These are phyloP conservation scores for Formica selysi DNA, from an alignment of 1,140 invertebrate genomes.

Conservation along the genomic window DNA sequence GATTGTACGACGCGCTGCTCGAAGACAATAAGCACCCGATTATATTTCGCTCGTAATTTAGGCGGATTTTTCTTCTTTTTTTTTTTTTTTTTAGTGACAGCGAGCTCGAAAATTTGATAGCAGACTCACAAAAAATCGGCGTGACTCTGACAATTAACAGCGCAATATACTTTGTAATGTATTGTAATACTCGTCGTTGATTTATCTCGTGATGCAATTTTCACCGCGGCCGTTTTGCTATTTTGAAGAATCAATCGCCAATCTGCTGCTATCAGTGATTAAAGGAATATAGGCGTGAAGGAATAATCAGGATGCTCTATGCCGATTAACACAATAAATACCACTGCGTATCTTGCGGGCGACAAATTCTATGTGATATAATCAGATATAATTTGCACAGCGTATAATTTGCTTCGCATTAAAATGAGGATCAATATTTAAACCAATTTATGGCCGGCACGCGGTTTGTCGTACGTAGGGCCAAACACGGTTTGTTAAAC, in stretches of 20 bases:
- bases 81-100: slow-evolving; percentile 15
- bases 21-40: slow-evolving; percentile 62
- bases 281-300: neutral
- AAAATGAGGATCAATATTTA: slow-evolving; percentile 65
- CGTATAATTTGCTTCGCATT: slow-evolving; percentile 47
- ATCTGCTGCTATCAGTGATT: neutral
- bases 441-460: slow-evolving; percentile 50
- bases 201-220: neutral
- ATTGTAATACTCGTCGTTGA: slow-evolving; percentile 27
- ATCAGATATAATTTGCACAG: slow-evolving; percentile 52
- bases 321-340: slow-evolving; percentile 36
- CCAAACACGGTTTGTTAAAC: slow-evolving; percentile 44
- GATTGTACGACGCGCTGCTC: neutral
- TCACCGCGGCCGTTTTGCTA: neutral
- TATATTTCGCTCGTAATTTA: slow-evolving; percentile 55
- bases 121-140: neutral
- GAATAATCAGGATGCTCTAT: neutral
- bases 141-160: no score
- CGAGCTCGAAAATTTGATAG: slow-evolving; percentile 47
- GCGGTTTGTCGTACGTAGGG: slow-evolving; percentile 42
- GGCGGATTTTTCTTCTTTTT: neutral
- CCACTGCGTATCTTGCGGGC: slow-evolving; percentile 44
- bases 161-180: slow-evolving; percentile 29
- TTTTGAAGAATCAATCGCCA: neutral
- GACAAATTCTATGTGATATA: slow-evolving; percentile 38